Percentiles rank a stretch among this genome's conserved stretches.
These are phyloP conservation scores for Oreochromis tanganicae DNA, from an alignment of 2,113 vertebrate species.

Conservation along the genomic window DNA sequence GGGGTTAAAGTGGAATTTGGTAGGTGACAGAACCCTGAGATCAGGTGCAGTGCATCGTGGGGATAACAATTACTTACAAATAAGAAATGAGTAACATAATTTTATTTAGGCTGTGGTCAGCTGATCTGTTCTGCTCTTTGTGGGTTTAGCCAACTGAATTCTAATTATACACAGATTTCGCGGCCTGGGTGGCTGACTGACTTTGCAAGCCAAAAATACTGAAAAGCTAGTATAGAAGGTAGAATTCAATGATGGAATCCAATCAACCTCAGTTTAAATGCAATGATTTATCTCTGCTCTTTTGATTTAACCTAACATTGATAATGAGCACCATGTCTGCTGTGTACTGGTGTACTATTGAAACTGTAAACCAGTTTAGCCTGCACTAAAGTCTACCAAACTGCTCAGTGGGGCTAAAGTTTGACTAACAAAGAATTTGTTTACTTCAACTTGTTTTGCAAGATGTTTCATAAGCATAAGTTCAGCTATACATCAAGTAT, in stretches of 20 bases:
- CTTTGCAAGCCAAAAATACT: background rate
- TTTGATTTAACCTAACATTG: background rate
- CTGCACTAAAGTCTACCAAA: background rate
- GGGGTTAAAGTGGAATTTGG: background rate
- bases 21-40: background rate
- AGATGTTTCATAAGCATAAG: background rate
- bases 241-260: background rate
- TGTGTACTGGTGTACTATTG: background rate
- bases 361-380: background rate
- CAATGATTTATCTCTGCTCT: background rate
- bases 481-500: background rate
- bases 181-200: background rate
- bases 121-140: background rate
- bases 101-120: background rate
- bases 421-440: background rate
- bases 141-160: background rate
- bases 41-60: background rate
- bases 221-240: background rate
- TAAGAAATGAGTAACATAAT: background rate
- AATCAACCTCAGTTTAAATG: background rate
- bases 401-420: background rate
- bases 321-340: background rate
- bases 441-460: background rate
- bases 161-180: background rate
- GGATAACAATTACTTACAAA: background rate